Base-by-base conservation (phyloP, 2,113 vertebrate species). In the Hippocampus guttulatus region DNA sequence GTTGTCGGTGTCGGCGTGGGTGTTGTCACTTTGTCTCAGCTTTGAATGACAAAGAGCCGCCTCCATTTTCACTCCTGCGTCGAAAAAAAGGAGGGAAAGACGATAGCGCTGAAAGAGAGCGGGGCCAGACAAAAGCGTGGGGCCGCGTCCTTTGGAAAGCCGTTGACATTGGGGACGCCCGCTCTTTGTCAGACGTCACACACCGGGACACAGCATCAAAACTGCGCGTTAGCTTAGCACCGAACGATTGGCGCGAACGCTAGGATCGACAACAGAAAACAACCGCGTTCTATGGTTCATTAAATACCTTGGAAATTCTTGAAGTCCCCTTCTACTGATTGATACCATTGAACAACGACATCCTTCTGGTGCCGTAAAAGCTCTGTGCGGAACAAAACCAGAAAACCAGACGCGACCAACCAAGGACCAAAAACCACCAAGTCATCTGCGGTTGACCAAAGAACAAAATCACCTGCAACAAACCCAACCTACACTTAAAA, bases 91-190 rank as follows among this genome's bases (percentile, higher is more conserved):
- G 58, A 33, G 76, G 57, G 89, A 86, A 91, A 91, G 75, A 73
- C 81, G 85, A 91, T 90, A 82, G 82, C 71, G 73, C 73, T 88
- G 85, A 90, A 85, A 86, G 84, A 77, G 30, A 88, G 82, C 86
- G 79, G 20, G 85, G 68, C 54, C 72, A 74, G 79, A 90, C 84
- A 89, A 89, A 83, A 74, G 80, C 67, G 38, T 41, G 58, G 25
- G 58, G 25, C 14, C 52, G 69, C 78, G 67, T 55, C 58, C 81
- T 79, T 84, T 81, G 81, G 80, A 82, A 70, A 38, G 33, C 33
- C 33, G 55, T 78, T 57, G 79, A 82, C 83, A 90, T 82, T 75
- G 84, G 85, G 87, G 84, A 87, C 85, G 83, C 69, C 82, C 81
- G 78, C 83, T 87, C 80, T 84, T 81, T 85, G 76, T 86, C 74